Percentiles rank a stretch among this genome's conserved stretches.
Evolutionary conservation across 1,140 invertebrate genomes (phyloP).

Genomic region (Zaprionus taronus): DNA sequence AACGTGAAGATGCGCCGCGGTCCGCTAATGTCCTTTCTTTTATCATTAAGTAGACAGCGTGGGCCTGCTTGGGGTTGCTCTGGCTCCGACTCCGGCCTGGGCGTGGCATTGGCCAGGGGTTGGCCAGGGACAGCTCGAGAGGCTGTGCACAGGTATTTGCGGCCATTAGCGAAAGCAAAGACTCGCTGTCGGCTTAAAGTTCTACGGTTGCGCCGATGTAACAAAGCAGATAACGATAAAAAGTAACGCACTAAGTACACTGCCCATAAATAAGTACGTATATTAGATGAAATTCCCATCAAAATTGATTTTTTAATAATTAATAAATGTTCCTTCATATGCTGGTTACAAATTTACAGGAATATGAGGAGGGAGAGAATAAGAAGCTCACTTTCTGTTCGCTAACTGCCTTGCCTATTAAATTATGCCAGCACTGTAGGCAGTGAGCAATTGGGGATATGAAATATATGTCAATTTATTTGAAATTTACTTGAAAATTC

Average conservation of each 20-base stretch:
- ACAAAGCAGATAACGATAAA: conserved; percentile 43
- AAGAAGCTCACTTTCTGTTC: not conserved
- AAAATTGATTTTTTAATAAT: conserved; percentile 51
- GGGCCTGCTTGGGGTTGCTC: conserved; percentile 50
- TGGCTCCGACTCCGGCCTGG: conserved; percentile 15
- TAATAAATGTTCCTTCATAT: conserved; percentile 22
- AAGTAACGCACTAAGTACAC: conserved; percentile 2
- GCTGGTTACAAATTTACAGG: not conserved
- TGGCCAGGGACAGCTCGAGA: conserved; percentile 15
- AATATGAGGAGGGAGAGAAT: too few species aligned
- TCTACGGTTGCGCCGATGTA: conserved; percentile 52
- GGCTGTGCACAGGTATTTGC: conserved; percentile 66
- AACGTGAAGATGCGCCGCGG: conserved; percentile 75
- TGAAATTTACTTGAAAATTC: not conserved
- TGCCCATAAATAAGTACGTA: conserved; percentile 1
- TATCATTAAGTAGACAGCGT: conserved; percentile 80
- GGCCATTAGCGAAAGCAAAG: conserved; percentile 61
- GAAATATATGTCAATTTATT: not conserved
- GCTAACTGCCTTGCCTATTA: not conserved
- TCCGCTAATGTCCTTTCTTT: conserved; percentile 81
- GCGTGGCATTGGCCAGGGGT: conserved; percentile 39
- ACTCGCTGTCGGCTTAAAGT: conserved; percentile 69
- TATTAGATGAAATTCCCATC: not conserved
- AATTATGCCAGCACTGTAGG: not conserved
- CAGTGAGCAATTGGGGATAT: not conserved